These are phyloP conservation scores for Tipula unca DNA, from an alignment of 2,888 invertebrate species.

Conservation along the genomic window DNA sequence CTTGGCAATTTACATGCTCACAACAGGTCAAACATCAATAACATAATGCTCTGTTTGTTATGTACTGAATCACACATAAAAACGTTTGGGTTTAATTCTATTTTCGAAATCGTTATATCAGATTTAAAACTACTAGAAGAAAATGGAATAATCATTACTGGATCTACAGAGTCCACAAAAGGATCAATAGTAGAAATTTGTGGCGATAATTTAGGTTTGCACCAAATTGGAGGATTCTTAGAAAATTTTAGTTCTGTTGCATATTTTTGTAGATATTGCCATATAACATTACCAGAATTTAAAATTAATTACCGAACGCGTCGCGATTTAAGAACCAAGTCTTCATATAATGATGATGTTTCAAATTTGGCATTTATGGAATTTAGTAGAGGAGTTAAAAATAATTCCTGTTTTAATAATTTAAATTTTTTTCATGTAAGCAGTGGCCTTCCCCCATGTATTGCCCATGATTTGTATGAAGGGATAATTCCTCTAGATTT, in stretches of 20 bases:
- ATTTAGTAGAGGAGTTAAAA: neutral
- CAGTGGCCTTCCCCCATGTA: neutral
- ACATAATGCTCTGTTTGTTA: neutral
- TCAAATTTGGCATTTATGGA: neutral
- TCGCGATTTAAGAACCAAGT: neutral
- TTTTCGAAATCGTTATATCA: neutral
- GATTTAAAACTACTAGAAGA: neutral
- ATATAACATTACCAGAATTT: neutral
- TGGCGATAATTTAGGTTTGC: neutral
- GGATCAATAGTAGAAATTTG: neutral
- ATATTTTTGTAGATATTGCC: neutral
- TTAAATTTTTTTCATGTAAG: neutral
- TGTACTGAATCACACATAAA: neutral
- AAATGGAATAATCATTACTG: neutral
- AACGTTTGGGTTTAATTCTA: neutral
- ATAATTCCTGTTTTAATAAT: neutral
- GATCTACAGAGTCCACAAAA: neutral
- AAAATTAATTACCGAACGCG: neutral
- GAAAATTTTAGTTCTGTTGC: neutral
- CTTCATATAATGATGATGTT: neutral
- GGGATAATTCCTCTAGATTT: neutral
- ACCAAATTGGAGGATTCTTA: neutral
- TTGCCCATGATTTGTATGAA: neutral
- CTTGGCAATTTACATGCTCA: neutral
- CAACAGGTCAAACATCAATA: neutral